Evolutionary conservation across 2,888 invertebrate species (phyloP).

Genomic region (Orchesella flavescens): DNA sequence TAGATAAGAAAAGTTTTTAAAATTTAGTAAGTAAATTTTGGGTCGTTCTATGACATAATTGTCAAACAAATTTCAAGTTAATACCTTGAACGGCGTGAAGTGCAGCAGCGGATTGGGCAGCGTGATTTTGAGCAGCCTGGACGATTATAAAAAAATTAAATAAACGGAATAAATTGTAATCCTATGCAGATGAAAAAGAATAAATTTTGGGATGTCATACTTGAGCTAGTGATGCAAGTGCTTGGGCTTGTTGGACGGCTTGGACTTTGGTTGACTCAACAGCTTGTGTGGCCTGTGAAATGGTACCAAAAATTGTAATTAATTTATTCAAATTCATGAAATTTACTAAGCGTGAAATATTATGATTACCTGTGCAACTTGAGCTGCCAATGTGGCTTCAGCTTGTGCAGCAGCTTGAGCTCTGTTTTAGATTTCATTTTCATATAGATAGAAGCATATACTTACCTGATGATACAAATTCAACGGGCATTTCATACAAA

Average conservation of each 20-base stretch:
- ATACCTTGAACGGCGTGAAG: constrained; percentile 65
- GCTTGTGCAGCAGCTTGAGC: constrained; percentile 70
- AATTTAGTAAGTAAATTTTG: neutral
- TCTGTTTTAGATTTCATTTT: constrained; percentile 34
- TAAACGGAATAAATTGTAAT: no score
- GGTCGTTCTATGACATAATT: no score
- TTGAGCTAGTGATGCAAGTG: constrained; percentile 65
- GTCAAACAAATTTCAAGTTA: no score
- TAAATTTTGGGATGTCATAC: constrained; percentile 3
- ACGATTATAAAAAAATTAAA: neutral
- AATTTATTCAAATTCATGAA: neutral
- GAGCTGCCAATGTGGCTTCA: constrained; percentile 69
- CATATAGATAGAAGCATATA: neutral
- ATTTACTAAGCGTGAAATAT: neutral
- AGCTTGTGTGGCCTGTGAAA: constrained; percentile 65
- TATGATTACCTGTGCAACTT: constrained; percentile 64
- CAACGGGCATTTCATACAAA: neutral
- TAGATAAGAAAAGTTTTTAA: neutral
- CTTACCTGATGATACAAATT: neutral
- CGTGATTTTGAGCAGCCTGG: constrained; percentile 68
- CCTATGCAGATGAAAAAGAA: no score
- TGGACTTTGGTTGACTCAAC: constrained; percentile 70
- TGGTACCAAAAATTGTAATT: constrained; percentile 6
- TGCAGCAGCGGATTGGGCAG: constrained; percentile 69
- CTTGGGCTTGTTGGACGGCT: constrained; percentile 70